phyloP scores from a whole-genome alignment of 2,888 invertebrate species.

The Tolmerus cingulatus region DNA sequence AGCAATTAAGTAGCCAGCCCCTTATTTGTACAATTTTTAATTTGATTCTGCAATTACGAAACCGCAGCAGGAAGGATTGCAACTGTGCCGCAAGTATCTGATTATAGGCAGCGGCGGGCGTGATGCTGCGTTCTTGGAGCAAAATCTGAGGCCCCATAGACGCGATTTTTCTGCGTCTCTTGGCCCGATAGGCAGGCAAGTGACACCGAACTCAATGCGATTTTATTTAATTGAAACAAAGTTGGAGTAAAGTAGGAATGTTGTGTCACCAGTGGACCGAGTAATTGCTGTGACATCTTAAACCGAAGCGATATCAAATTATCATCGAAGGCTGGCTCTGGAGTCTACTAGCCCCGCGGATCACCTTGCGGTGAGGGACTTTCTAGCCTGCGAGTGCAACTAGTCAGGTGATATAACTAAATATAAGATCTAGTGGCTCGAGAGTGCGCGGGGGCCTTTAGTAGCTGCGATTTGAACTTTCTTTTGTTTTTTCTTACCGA shows the following conservation, averaged over 20 bases:
- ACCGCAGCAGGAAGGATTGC: constrained; percentile 21
- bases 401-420: constrained; percentile 36
- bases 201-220: neutral
- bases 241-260: constrained; percentile 26
- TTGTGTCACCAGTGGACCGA: constrained; percentile 39
- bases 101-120: neutral
- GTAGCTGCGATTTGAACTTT: constrained; percentile 23
- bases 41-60: neutral
- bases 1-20: neutral
- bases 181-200: neutral
- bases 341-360: constrained; percentile 1
- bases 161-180: neutral
- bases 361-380: constrained; percentile 41
- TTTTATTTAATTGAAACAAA: constrained; percentile 33
- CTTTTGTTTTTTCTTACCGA: constrained; percentile 17
- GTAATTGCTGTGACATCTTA: constrained; percentile 39
- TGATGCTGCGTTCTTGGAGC: neutral
- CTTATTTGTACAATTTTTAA: neutral
- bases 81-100: constrained; percentile 18
- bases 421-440: constrained; percentile 1
- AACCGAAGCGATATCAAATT: constrained; percentile 38
- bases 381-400: constrained; percentile 20
- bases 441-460: neutral
- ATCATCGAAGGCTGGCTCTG: constrained; percentile 28
- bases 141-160: neutral